Evolutionary conservation across 1,140 invertebrate genomes (phyloP), one percentile per base, ranked within the genome.

Genomic region (Meloidogyne exigua): DNA sequence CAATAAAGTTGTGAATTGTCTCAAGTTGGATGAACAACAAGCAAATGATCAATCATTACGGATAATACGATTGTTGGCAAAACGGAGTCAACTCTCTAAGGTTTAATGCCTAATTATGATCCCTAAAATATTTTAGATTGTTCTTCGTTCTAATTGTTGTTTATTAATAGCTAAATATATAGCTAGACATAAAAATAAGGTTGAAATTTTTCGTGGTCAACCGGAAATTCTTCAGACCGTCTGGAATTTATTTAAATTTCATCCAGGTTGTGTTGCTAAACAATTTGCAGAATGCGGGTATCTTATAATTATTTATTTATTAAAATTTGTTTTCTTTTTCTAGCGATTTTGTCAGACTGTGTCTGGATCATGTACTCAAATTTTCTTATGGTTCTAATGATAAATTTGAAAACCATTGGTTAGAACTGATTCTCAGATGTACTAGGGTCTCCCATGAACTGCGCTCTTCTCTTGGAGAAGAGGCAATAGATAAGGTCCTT

Each of bases 41-140:
- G 9, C 7, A 18, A 21, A 9, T 5, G 66, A 68, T n/a, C 28
- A 32, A 32, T n/a, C 66, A 36, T 25, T 68, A 10, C 18, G 66
- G n/a, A 42, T 68, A 42, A n/a, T 68, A 18, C 4, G 39, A 36
- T 68, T 68, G 9, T 4, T 68, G 5, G 15, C 66, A 18, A 68
- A 68, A 68, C 66, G 39, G 5, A 32, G 66, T 18, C 66, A 42
- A 68, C 66, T 68, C 18, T 36, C 66, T n/a, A 68, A 68, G 21
- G 66, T 68, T 68, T 18, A 5, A 65, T 9, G 4, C 4, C 10
- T 25, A 7, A 9, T 65, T 65, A 0, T 10, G 11, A 65, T 65
- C 10, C 10, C 4, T 23, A 4, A 32, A 23, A 25, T 32, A 9
- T 36, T 68, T 68, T 42, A 68, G 66, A 36, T 13, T 10, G 66